Base-by-base conservation (phyloP, 2,113 vertebrate species). In the Phoxinus phoxinus region DNA sequence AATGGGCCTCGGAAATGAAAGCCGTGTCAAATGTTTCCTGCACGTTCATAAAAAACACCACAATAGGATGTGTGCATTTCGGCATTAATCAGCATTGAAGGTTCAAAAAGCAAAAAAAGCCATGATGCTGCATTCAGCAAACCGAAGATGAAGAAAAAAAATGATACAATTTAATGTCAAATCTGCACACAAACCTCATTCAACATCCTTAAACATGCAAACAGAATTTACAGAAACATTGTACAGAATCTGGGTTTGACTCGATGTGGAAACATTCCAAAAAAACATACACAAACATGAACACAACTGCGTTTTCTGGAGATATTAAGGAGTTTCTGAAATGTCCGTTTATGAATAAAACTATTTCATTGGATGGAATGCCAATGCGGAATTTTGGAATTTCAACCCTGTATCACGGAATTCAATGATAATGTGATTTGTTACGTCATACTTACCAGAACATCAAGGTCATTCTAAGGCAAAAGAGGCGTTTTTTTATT, bases 91-190 rank as follows among this genome's bases (percentile, higher is more conserved):
- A 74, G n/a, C 72, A 48, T 3, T 25, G 41, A 65, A 48, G 9
- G 10, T 35, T 48, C 0, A 74, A 41, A 23, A 76, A 32, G 59
- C 82, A 48, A 67, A 41, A 89, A 51, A 51, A 67, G 21, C 27
- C 13, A 15, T 8, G 2, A 61, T 81, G 77, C 58, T 88, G 75
- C 74, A 56, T 56, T 85, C 81, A 87, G 65, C 81, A 88, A 76
- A 30, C 67, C 73, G 73, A 86, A 7, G 59, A 81, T 32, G 79
- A 94, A 74, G 88, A 91, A 93, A 71, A 71, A 23, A 94, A 94
- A 92, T 93, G 92, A 93, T 91, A 80, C 91, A 92, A 93, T 94
- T 94, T 94, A 94, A 94, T 94, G 84, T 93, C 91, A 92, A 90
- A 85, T 89, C 25, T 78, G 78, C 76, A 35, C 84, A 89, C 89